Conservation (phyloP, 2,113 vertebrate genomes). For the Solea senegalensis region DNA sequence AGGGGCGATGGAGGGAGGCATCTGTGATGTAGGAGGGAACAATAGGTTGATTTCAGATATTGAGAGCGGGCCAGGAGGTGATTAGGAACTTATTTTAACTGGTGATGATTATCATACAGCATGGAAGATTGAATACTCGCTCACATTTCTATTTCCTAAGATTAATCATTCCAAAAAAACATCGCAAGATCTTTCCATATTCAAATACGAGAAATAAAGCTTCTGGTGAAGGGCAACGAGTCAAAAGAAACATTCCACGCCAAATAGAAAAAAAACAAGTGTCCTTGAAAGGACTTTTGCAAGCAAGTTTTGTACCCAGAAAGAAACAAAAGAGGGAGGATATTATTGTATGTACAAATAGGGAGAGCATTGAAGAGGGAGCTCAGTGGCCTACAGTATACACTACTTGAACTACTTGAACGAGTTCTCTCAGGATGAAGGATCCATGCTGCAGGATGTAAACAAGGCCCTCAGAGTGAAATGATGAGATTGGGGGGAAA, state of each 20-base stretch:
- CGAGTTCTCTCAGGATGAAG: constrained; percentile 50
- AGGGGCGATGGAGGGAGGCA: constrained; percentile 17
- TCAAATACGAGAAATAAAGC: constrained; percentile 41
- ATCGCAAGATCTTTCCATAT: constrained; percentile 3
- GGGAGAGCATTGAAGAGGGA: constrained; percentile 29
- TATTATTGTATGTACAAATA: constrained; percentile 28
- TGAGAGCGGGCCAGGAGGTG: background rate
- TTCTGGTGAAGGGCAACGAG: constrained; percentile 27
- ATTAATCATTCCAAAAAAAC: constrained; percentile 30
- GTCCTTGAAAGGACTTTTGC: constrained; percentile 28
- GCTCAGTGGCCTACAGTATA: constrained; percentile 15
- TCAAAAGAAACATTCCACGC: constrained; percentile 48
- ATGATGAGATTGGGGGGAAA: constrained; percentile 23
- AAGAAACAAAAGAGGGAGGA: background rate
- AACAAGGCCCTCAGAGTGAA: constrained; percentile 58
- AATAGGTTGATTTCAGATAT: constrained; percentile 7
- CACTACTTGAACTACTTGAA: constrained; percentile 55
- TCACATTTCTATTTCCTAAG: constrained; percentile 9
- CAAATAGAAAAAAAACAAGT: constrained; percentile 52
- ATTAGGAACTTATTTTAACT: constrained; percentile 1
- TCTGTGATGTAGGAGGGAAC: constrained; percentile 13
- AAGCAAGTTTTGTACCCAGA: background rate
- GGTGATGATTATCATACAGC: constrained; percentile 23
- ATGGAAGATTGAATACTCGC: background rate
- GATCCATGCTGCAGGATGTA: constrained; percentile 65